phyloP scores from a whole-genome alignment of 1,140 invertebrate species.

The Protaetia brevitarsis region DNA sequence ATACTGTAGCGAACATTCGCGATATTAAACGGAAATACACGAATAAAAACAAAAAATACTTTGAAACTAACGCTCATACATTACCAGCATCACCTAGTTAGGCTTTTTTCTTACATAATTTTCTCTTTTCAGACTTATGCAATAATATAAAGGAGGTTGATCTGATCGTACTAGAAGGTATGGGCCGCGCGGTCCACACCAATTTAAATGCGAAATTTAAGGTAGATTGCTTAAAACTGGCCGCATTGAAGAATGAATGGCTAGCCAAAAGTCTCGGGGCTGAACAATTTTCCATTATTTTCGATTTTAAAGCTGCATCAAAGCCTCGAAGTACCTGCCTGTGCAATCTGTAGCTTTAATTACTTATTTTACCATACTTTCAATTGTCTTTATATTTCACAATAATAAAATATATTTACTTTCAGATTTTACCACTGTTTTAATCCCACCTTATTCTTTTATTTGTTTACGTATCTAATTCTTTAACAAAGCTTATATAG shows the following conservation, averaged over 20 bases:
- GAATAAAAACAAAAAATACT: not conserved
- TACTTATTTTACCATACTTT: slow-evolving; percentile 12
- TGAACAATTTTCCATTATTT: slow-evolving; percentile 89
- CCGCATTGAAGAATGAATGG: slow-evolving; percentile 94
- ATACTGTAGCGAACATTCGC: too few species aligned
- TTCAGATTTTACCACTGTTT: too few species aligned
- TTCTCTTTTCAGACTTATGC: slow-evolving; percentile 65
- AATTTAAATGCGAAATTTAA: slow-evolving; percentile 87
- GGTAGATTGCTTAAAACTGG: slow-evolving; percentile 88
- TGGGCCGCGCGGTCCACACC: slow-evolving; percentile 93
- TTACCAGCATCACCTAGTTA: not conserved
- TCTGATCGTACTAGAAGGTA: slow-evolving; percentile 91
- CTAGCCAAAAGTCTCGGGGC: slow-evolving; percentile 85
- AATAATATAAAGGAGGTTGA: slow-evolving; percentile 79
- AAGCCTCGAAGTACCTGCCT: slow-evolving; percentile 15
- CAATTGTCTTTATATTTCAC: slow-evolving; percentile 20
- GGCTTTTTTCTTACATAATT: not conserved
- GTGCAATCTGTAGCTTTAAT: slow-evolving; percentile 21
- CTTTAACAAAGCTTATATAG: too few species aligned
- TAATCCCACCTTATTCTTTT: too few species aligned
- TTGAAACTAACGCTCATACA: not conserved
- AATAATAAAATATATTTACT: slow-evolving; percentile 17
- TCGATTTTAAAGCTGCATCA: slow-evolving; percentile 72
- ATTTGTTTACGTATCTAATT: too few species aligned
- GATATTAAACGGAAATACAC: not conserved